Conservation (phyloP, 2,888 invertebrate genomes). For the Itoplectis maculator region DNA sequence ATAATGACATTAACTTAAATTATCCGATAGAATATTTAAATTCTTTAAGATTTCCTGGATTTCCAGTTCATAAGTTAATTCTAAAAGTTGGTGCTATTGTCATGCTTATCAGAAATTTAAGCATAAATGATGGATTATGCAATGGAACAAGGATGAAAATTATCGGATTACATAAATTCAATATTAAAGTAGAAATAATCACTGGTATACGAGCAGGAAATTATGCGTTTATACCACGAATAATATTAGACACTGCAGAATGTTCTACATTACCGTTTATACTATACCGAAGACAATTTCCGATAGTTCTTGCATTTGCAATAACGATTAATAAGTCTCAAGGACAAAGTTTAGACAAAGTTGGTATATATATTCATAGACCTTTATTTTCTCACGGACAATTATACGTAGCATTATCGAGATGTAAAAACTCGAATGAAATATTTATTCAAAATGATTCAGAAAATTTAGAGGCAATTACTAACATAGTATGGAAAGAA, state of each 20-base stretch:
- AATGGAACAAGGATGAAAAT: slow-evolving; percentile 66
- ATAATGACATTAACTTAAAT: slow-evolving; percentile 31
- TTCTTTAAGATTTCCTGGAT: slow-evolving; percentile 52
- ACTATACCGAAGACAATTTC: slow-evolving; percentile 51
- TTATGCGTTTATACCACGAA: slow-evolving; percentile 53
- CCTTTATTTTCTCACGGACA: too few relatives aligned
- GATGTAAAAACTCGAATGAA: not conserved
- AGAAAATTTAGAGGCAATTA: not conserved
- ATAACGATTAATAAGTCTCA: slow-evolving; percentile 15
- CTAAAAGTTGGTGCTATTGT: slow-evolving; percentile 58
- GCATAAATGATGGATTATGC: slow-evolving; percentile 63
- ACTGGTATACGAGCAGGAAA: slow-evolving; percentile 48
- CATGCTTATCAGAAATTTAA: slow-evolving; percentile 64
- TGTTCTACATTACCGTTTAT: slow-evolving; percentile 45
- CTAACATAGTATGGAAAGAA: too few relatives aligned
- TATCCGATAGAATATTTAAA: slow-evolving; percentile 63
- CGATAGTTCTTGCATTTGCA: slow-evolving; percentile 20
- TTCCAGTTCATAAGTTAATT: slow-evolving; percentile 60
- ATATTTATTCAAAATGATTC: not conserved
- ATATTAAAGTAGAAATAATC: slow-evolving; percentile 60
- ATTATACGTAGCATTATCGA: too few relatives aligned
- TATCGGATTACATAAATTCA: slow-evolving; percentile 53
- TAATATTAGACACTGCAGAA: slow-evolving; percentile 51
- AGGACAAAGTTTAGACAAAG: slow-evolving; percentile 22
- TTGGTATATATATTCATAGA: slow-evolving; percentile 5